Evolutionary conservation across 2,113 vertebrate species (phyloP).

Genomic region (Sialia sialis): DNA sequence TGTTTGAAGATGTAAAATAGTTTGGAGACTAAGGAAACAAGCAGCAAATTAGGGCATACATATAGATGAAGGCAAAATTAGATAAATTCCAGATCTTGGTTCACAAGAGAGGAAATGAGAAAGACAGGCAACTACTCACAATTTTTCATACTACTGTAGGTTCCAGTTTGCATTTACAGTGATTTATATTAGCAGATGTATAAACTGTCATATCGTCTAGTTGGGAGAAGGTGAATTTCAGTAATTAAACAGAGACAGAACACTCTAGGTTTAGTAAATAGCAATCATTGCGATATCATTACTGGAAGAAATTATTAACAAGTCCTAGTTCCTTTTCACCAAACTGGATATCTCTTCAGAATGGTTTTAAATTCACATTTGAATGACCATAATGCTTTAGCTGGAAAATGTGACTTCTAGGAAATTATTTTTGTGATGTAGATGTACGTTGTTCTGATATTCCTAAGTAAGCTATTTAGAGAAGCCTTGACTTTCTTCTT

Average conservation of each 20-base stretch:
- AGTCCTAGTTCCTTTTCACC: not conserved
- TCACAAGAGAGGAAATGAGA: not conserved
- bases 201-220: not conserved
- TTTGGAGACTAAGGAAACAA: not conserved
- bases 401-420: not conserved
- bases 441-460: not conserved
- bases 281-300: not conserved
- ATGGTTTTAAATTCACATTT: not conserved
- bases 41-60: not conserved
- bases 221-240: not conserved
- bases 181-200: not conserved
- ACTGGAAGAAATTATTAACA: not conserved
- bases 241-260: not conserved
- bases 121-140: not conserved
- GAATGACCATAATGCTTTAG: not conserved
- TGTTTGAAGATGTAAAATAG: not conserved
- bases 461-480: not conserved
- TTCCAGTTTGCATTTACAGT: not conserved
- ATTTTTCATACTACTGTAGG: not conserved
- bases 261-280: not conserved
- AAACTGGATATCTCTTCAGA: not conserved
- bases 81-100: not conserved
- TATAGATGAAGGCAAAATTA: not conserved
- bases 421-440: not conserved
- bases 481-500: not conserved